Evolutionary conservation across 2,888 invertebrate genomes (phyloP).

Genomic region (Latheticus oryzae): DNA sequence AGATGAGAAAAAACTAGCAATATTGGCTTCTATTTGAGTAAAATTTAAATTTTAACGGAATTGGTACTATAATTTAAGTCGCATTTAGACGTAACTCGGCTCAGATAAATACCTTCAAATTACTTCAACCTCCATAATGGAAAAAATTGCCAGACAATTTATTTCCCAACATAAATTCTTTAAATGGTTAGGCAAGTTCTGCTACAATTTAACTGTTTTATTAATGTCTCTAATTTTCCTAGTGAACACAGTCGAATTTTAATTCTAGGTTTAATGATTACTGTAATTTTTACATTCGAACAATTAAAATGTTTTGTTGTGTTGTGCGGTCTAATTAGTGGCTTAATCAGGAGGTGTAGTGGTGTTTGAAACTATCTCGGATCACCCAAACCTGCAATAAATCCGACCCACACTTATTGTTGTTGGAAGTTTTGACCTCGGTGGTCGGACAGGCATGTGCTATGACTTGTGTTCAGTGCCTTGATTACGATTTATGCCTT

Average conservation of each 20-base stretch:
- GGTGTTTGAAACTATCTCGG: slow-evolving; percentile 38
- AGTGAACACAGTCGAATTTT: slow-evolving; percentile 1
- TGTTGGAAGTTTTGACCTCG: slow-evolving; percentile 53
- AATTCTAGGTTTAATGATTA: slow-evolving; percentile 5
- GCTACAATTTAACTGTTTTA: too few relatives aligned
- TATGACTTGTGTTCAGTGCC: slow-evolving; percentile 51
- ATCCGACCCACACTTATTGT: slow-evolving; percentile 58
- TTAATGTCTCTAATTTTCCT: too few relatives aligned
- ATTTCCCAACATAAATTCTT: too few relatives aligned
- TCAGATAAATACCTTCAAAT: too few relatives aligned
- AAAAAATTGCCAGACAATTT: too few relatives aligned
- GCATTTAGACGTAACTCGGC: too few relatives aligned
- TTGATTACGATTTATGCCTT: slow-evolving; percentile 57
- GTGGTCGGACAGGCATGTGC: slow-evolving; percentile 49
- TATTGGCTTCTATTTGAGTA: too few relatives aligned
- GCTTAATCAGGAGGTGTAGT: slow-evolving; percentile 31
- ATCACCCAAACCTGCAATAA: slow-evolving; percentile 54
- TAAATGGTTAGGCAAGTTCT: too few relatives aligned
- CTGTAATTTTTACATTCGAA: slow-evolving; percentile 2
- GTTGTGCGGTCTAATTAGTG: slow-evolving; percentile 34
- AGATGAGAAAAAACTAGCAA: too few relatives aligned
- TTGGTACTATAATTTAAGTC: too few relatives aligned
- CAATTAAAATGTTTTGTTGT: neutral
- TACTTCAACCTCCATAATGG: too few relatives aligned
- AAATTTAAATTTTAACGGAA: too few relatives aligned